These are phyloP conservation scores for Drosophila yakuba DNA, from an alignment of 1,140 invertebrate genomes.

Conservation along the genomic window DNA sequence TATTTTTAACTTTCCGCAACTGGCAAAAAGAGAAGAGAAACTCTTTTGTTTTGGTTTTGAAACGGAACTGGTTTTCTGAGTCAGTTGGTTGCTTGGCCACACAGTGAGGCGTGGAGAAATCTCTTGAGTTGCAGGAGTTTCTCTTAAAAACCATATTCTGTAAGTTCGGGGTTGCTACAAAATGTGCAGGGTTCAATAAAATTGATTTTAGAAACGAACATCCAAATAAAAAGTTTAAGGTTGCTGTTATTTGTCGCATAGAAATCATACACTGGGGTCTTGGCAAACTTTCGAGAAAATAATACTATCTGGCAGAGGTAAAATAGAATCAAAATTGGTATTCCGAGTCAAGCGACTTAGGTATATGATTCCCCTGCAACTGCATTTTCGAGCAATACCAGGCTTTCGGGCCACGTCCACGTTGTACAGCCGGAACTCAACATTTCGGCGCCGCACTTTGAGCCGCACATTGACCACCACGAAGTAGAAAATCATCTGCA, in stretches of 20 bases:
- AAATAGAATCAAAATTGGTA: neutral
- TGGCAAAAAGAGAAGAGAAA: constrained; percentile 34
- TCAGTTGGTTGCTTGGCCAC: constrained; percentile 38
- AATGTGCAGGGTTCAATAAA: no score
- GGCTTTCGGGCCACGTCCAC: neutral
- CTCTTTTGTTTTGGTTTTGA: constrained; percentile 69
- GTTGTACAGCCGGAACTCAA: neutral
- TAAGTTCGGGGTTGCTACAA: no score
- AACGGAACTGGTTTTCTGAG: constrained; percentile 61
- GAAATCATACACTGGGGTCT: no score
- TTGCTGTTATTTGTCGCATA: no score
- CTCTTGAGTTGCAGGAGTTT: neutral
- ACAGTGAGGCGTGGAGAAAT: neutral
- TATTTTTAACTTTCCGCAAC: constrained; percentile 8
- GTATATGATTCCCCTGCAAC: neutral
- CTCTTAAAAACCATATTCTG: neutral
- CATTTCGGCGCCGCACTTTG: neutral
- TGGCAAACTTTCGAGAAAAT: no score
- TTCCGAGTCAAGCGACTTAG: neutral
- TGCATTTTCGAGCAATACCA: no score
- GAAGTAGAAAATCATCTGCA: neutral
- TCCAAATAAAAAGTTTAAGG: no score
- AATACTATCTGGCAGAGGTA: no score
- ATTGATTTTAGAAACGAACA: no score
- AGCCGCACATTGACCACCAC: neutral